Percentiles rank a stretch among this genome's conserved stretches.
phyloP scores from a whole-genome alignment of 2,888 invertebrate species.

The Phalera bucephala region DNA sequence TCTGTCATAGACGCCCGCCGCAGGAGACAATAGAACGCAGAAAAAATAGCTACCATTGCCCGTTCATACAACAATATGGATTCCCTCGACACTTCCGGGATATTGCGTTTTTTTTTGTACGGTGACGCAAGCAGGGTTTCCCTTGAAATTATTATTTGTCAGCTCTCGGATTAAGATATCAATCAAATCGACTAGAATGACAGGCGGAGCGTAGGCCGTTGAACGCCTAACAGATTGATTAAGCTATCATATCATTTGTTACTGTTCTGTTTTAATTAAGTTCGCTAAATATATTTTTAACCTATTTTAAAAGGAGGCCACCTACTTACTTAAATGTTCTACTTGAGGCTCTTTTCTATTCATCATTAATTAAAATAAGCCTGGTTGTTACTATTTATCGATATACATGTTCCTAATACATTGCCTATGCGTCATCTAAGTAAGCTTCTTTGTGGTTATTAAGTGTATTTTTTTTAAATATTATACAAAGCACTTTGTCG shows the following conservation, averaged over 20 bases:
- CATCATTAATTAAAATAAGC: no score
- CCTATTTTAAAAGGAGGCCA: constrained; percentile 10
- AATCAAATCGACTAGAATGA: constrained; percentile 27
- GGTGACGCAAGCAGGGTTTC: constrained; percentile 11
- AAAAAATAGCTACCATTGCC: constrained; percentile 35
- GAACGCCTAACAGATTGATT: constrained; percentile 29
- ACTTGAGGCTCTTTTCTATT: no score
- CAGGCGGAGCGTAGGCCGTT: constrained; percentile 27
- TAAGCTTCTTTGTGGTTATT: no score
- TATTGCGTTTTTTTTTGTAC: constrained; percentile 23
- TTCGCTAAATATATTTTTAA: neutral
- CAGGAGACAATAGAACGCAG: constrained; percentile 43
- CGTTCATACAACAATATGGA: constrained; percentile 28
- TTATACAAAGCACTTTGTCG: neutral
- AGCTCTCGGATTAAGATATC: constrained; percentile 17
- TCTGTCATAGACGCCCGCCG: constrained; percentile 48
- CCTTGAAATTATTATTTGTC: neutral
- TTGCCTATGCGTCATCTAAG: no score
- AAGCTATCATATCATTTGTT: constrained; percentile 30
- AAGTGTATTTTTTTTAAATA: neutral
- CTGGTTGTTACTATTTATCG: no score
- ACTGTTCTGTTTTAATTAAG: constrained; percentile 34
- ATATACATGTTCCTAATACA: neutral
- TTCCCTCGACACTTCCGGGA: constrained; percentile 40
- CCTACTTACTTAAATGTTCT: no score